Base-by-base conservation (phyloP, 1,140 invertebrate genomes). In the Drosophila truncata region DNA sequence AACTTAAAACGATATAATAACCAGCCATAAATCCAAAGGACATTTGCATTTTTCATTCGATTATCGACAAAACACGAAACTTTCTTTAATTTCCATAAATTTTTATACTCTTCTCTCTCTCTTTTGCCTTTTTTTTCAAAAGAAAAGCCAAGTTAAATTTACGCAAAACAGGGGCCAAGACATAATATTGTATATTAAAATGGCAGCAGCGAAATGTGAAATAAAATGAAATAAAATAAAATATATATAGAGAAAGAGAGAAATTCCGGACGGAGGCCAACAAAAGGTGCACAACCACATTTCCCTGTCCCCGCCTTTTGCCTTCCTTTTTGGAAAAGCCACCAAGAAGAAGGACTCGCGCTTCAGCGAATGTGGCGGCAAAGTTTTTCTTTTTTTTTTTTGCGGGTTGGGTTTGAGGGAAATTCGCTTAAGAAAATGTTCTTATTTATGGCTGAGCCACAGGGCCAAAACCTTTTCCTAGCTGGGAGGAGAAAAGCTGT, bases 71-170 rank as follows among this genome's bases (percentile, higher is more conserved):
- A 63, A 13, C 35, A 49, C 60, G 47, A 50, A 60, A 75, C 63
- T 84, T 79, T 29, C 65, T 79, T 79, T 78, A 83, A 87, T 80
- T 83, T 88, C 35, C 72, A 88, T 88, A 80, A 66, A 83, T 87
- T 83, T 80, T 77, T 47, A 69, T 66, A 55, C 33, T 69, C 47
- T 62, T 41, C 25, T 35, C n/a, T 47, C 50, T 18, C 55, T 33
- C 10, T 10, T 11, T n/a, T 29, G n/a, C 16, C 6, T 23, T 44
- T 13, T 18, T 11, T 57, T 46, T 49, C 11, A 11, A 75, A 42
- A 44, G 23, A 37, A 74, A 55, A 58, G 5, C 5, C n/a, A 44
- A 49, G 60, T 31, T 23, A 69, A 37, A 33, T 29, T 61, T 41
- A 61, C 55, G 52, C 33, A 58, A 42, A 64, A 31, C 61, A 55